Evolutionary conservation across 35 echinoderm and acorn worm genomes (phyloP), one percentile per base, ranked within the genome.

Genomic region (Hemicentrotus pulcherrimus): DNA sequence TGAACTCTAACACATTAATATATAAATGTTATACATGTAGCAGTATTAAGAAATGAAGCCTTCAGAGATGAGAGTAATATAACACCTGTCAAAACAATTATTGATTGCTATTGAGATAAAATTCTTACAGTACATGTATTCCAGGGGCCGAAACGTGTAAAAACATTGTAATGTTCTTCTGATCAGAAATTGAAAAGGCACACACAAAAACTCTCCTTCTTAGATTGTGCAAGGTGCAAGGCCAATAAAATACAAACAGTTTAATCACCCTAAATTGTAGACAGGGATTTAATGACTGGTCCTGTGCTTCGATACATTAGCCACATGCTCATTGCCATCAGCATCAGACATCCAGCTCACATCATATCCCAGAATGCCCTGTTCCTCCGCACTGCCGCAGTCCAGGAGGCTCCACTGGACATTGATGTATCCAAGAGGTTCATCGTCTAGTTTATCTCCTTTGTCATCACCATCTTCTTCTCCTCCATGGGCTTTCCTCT

Each of bases 331-430:
- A 35, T 94, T 96, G 6, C 95, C 96, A 96, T 99, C 98, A 88
- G 86, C 86, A 92, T 91, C 97, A 58, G 91, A 95, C 60, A 96
- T 95, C 96, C 96, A 99, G 28, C 92, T 97, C 19, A 97, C 55
- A 65, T 99, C 97, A 48, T 97, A 97, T 97, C 96, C 98, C 94
- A 96, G 46, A 86, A 99, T 99, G 71, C 98, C 98, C 92, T 97
- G 96, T 88, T 99, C 96, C 46, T 96, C 95, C 19, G 96, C 94
- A 88, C 58, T 95, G 4, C 96, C 96, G 50, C 94, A 95, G 87
- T 97, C 96, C 13, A 86, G 96, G 24, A 99, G 35, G 18, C 47
- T 91, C 98, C 98, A 99, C 11, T 92, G 41, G 2, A 99, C 95
- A 88, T 86, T 61, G 11, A 99, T 60, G 59, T 94, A 28, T 32